Base-by-base conservation (phyloP, 1,140 invertebrate genomes). In the Drosophila sechellia region DNA sequence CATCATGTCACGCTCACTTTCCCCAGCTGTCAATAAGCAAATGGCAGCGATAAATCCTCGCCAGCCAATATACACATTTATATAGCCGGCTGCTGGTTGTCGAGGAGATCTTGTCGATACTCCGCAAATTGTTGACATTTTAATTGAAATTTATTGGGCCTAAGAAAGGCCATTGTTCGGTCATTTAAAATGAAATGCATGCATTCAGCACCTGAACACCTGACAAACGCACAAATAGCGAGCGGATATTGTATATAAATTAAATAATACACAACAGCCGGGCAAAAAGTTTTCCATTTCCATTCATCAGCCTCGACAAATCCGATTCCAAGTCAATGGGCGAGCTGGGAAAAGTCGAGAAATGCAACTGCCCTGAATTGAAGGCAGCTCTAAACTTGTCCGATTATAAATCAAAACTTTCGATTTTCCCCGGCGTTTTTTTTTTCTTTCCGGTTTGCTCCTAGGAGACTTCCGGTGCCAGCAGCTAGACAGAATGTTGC, bases 351-450 rank as follows among this genome's bases (percentile, higher is more conserved):
- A 43, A 59, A 34, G 15, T 39, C 39, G 64, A 50, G 35, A 52
- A 70, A 55, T 76, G 48, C 55, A 63, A 52, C 50, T 39, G 65
- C 42, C 45, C 69, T 69, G 70, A 69, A 69, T 70, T 49, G 75
- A 83, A 63, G 68, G 70, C 64, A 84, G 71, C 76, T 83, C 49
- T 57, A 85, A 84, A 80, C 57, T 84, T 85, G 69, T 72, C 31
- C 80, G 81, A 68, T 78, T 86, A 78, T 78, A 86, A 81, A 81
- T 87, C 74, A 86, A 81, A 86, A 86, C 83, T 81, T 86, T 87
- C 69, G 63, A 81, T 75, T 81, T 86, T 86, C 70, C 68, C 63
- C 68, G 34, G 46, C 27, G 43, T 55, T 69, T 54, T 22, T 20
- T 20, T 20, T 22, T 22, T 22, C 31, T 54, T 58, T 60, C 53